Base-by-base conservation (phyloP, 1,140 invertebrate species). In the Halesus radiatus region DNA sequence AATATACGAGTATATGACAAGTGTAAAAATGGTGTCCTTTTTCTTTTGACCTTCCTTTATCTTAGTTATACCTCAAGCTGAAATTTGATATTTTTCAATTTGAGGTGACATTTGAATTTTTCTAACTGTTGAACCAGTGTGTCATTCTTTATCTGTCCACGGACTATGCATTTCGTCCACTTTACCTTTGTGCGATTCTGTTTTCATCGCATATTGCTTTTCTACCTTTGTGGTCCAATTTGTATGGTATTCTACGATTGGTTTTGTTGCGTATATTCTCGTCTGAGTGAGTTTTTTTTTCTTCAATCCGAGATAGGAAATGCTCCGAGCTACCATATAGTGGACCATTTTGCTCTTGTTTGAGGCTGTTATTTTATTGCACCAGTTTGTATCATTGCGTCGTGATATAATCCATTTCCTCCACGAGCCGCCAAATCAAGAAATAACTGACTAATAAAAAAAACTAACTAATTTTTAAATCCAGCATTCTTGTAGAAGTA, bases 351-450 rank as follows among this genome's bases (percentile, higher is more conserved):
- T 50, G 26, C n/a, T 74, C 52, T 74, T 26, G 70, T 74, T 54
- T 54, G 52, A 54, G 52, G 22, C 23, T 29, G 15, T 74, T 54
- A 22, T 54, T 26, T 54, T 45, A 70, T 74, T 54, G 5, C 52
- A 22, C 52, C 5, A 5, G 13, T 54, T 73, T n/a, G 45, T 50
- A 45, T 18, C 45, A 70, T 45, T 45, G 18, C 52, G 50, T 74
- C 70, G 70, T 74, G 70, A 74, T 54, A 53, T 56, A 74, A 56
- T 74, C 53, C 70, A 74, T 74, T 74, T 74, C 70, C 70, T 56
- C 23, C 23, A 26, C 45, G 22, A 29, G 26, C 22, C 13, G 20
- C 37, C n/a, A 20, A 70, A 70, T n/a, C 37, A 13, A 70, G 22
- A 18, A 70, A 45, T 52, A 29, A 26, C 5, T 66, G 29, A 26